phyloP scores from a whole-genome alignment of 2,113 vertebrate genomes.

The Oriolus oriolus region DNA sequence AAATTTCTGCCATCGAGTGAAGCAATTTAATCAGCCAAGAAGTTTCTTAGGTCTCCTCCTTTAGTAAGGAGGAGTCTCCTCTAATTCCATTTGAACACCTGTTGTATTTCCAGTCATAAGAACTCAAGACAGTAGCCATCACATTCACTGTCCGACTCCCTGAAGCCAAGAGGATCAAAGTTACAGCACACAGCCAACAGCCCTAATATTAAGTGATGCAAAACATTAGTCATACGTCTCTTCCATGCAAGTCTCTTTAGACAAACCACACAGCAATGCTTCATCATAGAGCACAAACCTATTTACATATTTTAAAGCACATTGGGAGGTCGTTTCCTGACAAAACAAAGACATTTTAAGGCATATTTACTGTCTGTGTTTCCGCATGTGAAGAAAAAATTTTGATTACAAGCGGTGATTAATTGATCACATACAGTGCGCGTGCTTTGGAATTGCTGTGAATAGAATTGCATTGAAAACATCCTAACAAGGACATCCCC shows the following conservation, averaged over 20 bases:
- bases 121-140: not conserved
- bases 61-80: not conserved
- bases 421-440: slow-evolving; percentile 3
- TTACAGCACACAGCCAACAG: not conserved
- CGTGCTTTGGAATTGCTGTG: slow-evolving; percentile 31
- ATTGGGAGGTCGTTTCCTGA: slow-evolving; percentile 16
- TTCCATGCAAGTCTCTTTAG: not conserved
- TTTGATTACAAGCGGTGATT: slow-evolving; percentile 30
- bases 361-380: slow-evolving; percentile 6
- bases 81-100: not conserved
- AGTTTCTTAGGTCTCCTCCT: not conserved
- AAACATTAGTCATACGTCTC: not conserved
- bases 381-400: not conserved
- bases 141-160: not conserved
- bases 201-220: not conserved
- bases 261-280: not conserved
- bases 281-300: not conserved
- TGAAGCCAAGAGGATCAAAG: not conserved
- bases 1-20: not conserved
- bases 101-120: not conserved
- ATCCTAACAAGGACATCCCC: slow-evolving; percentile 28
- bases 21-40: not conserved
- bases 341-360: slow-evolving; percentile 21
- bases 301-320: slow-evolving; percentile 21
- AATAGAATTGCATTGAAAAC: slow-evolving; percentile 37